A percentile compares a stretch with the other conserved stretches of the same genome.
phyloP scores from a whole-genome alignment of 2,888 invertebrate species.

The Sisyra terminalis region DNA sequence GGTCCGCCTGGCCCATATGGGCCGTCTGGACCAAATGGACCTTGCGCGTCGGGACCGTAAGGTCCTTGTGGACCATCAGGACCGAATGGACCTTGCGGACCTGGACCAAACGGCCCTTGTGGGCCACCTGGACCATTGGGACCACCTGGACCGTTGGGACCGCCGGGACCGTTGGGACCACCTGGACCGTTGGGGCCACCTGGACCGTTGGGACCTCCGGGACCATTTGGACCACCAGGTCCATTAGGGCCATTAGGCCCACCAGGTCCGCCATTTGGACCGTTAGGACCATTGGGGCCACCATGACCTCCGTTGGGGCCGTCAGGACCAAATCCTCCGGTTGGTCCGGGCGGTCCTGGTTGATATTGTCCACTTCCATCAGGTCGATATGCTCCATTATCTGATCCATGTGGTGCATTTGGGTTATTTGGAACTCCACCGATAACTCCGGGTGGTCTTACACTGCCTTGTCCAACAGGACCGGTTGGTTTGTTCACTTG shows the following conservation, averaged over 20 bases:
- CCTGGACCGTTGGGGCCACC: constrained; percentile 17
- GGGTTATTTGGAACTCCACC: constrained; percentile 12
- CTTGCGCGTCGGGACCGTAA: constrained; percentile 31
- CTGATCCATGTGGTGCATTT: constrained; percentile 14
- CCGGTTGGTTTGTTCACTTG: constrained; percentile 10
- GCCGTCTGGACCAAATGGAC: constrained; percentile 13
- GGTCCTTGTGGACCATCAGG: constrained; percentile 20
- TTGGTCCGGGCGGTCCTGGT: constrained; percentile 16
- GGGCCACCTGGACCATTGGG: constrained; percentile 12
- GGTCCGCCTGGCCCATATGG: constrained; percentile 16
- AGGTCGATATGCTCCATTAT: constrained; percentile 10
- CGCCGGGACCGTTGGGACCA: constrained; percentile 16
- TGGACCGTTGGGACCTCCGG: constrained; percentile 16
- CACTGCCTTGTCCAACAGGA: constrained; percentile 19
- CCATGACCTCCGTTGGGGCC: constrained; percentile 16
- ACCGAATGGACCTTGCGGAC: constrained; percentile 3
- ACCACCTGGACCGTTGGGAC: constrained; percentile 18
- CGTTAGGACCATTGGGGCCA: constrained; percentile 10
- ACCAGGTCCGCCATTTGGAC: constrained; percentile 10
- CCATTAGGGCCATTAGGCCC: constrained; percentile 16
- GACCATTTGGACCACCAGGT: constrained; percentile 16
- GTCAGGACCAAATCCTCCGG: constrained; percentile 16
- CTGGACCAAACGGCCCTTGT: constrained; percentile 4
- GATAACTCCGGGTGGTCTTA: constrained; percentile 11
- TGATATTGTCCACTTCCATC: constrained; percentile 12